Evolutionary conservation across 2,888 invertebrate species (phyloP).

Genomic region (Agrotis clavis): DNA sequence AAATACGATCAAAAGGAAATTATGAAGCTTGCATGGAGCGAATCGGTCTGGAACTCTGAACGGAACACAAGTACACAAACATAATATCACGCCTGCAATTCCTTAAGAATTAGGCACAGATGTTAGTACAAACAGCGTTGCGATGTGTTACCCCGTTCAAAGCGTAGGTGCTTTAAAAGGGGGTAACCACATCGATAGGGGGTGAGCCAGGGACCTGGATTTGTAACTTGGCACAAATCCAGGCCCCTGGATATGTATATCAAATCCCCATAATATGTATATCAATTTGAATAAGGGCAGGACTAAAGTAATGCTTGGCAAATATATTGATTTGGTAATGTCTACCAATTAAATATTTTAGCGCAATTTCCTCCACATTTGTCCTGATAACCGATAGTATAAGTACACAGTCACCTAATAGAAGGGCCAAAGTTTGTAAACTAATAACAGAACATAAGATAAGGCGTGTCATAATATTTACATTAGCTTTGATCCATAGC

Average conservation of each 20-base stretch:
- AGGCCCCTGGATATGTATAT: too few species aligned
- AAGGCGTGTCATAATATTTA: conserved; percentile 71
- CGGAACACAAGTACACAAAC: background rate
- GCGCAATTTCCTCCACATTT: conserved; percentile 9
- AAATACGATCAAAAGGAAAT: conserved; percentile 55
- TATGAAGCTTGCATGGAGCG: conserved; percentile 39
- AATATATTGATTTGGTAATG: too few species aligned
- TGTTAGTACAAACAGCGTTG: too few species aligned
- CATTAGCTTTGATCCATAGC: conserved; percentile 64
- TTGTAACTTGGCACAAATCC: background rate
- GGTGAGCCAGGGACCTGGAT: too few species aligned
- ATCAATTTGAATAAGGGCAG: too few species aligned
- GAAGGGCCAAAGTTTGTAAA: conserved; percentile 52
- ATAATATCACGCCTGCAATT: background rate
- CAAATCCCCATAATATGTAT: too few species aligned
- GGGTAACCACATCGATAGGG: too few species aligned
- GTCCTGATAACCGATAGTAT: conserved; percentile 15
- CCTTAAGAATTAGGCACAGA: background rate
- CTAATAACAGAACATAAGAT: conserved; percentile 30
- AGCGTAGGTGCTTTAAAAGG: too few species aligned
- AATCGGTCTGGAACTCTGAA: conserved; percentile 13
- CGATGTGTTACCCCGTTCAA: too few species aligned
- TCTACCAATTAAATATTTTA: conserved; percentile 16
- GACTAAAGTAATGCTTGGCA: too few species aligned
- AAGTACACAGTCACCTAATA: conserved; percentile 4